A percentile compares a stretch with the other conserved stretches of the same genome.
phyloP scores from a whole-genome alignment of 1,140 invertebrate genomes.

The Tigriopus japonicus region DNA sequence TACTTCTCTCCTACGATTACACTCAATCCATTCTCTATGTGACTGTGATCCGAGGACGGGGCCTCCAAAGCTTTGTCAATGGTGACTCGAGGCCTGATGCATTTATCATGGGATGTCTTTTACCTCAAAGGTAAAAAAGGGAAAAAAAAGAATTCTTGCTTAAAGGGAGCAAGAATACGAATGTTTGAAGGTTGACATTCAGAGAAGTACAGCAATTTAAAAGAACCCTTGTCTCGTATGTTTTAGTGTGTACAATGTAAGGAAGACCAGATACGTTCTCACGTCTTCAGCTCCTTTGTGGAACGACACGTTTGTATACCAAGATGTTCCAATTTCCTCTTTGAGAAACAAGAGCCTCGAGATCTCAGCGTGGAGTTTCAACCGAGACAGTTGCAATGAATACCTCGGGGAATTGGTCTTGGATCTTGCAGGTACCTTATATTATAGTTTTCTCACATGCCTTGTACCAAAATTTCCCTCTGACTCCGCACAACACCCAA shows the following conservation, averaged over 20 bases:
- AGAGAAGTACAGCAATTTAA: no score
- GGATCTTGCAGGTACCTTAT: constrained; percentile 5
- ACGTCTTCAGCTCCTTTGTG: neutral
- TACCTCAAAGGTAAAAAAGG: neutral
- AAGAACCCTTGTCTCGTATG: no score
- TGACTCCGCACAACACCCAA: no score
- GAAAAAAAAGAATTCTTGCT: no score
- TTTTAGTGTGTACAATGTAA: neutral
- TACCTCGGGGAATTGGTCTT: constrained; percentile 2
- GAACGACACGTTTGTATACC: constrained; percentile 11
- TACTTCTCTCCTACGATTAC: constrained; percentile 2
- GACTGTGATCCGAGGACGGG: neutral
- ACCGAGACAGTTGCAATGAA: neutral
- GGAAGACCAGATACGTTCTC: constrained; percentile 6
- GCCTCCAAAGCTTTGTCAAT: neutral
- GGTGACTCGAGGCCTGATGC: constrained; percentile 3
- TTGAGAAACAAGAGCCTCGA: constrained; percentile 3
- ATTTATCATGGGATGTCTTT: constrained; percentile 7
- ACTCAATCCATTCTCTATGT: constrained; percentile 2
- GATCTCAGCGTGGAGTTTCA: constrained; percentile 11
- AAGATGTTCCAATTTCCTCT: neutral
- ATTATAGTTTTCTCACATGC: no score
- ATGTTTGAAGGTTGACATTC: no score
- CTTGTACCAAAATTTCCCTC: no score
- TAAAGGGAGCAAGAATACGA: no score